Conservation (phyloP, 2,888 invertebrate species). For the Melanostoma scalare region DNA sequence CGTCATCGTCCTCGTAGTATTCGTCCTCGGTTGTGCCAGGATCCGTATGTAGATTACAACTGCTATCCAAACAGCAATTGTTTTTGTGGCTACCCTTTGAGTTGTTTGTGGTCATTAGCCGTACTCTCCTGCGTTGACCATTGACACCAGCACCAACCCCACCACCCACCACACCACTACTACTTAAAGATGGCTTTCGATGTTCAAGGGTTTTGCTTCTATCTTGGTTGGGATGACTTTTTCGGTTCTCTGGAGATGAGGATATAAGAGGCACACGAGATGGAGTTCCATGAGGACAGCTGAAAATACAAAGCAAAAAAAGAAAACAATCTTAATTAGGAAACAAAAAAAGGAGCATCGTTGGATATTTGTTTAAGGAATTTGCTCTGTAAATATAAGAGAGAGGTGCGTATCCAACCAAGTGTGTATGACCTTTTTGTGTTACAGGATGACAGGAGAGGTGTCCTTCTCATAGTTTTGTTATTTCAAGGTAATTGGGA, state of each 20-base stretch:
- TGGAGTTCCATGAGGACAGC: slow-evolving; percentile 87
- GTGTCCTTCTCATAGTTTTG: slow-evolving; percentile 33
- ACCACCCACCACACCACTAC: slow-evolving; percentile 70
- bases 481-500: slow-evolving; percentile 64
- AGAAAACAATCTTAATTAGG: slow-evolving; percentile 45
- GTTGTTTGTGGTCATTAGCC: slow-evolving; percentile 66
- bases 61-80: slow-evolving; percentile 66
- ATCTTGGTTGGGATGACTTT: slow-evolving; percentile 44
- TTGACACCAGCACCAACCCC: slow-evolving; percentile 67
- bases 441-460: slow-evolving; percentile 16
- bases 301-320: slow-evolving; percentile 74
- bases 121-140: slow-evolving; percentile 58
- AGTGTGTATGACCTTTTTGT: slow-evolving; percentile 44
- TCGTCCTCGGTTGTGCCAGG: slow-evolving; percentile 64
- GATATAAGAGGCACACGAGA: slow-evolving; percentile 89
- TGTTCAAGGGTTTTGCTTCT: slow-evolving; percentile 39
- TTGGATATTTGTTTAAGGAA: slow-evolving; percentile 54
- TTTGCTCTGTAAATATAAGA: slow-evolving; percentile 44
- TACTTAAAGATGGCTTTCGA: slow-evolving; percentile 33
- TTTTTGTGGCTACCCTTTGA: slow-evolving; percentile 57
- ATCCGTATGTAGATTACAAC: slow-evolving; percentile 68
- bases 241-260: slow-evolving; percentile 75
- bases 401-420: slow-evolving; percentile 48
- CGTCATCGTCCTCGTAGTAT: slow-evolving; percentile 48
- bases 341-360: slow-evolving; percentile 11